Conservation (phyloP, 1,140 invertebrate genomes). For the Bombus turneri region DNA sequence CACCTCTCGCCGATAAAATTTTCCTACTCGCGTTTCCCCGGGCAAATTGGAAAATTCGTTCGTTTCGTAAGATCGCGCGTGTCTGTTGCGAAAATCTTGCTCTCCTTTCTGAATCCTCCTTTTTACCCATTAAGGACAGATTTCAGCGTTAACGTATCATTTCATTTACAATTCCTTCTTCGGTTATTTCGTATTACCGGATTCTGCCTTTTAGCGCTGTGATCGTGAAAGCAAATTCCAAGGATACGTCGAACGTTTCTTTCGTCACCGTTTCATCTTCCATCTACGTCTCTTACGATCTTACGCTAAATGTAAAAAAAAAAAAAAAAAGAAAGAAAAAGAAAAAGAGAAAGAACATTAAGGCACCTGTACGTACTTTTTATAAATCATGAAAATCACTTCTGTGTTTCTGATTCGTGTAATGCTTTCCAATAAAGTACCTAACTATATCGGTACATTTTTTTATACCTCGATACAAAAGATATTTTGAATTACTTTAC, state of each 20-base stretch:
- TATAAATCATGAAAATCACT: too few relatives aligned
- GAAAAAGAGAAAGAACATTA: not conserved
- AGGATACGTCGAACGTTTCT: too few relatives aligned
- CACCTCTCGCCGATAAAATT: not conserved
- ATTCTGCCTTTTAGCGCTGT: not conserved
- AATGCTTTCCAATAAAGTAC: not conserved
- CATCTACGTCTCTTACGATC: too few relatives aligned
- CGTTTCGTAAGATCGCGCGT: not conserved
- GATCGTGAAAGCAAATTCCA: too few relatives aligned
- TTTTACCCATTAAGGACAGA: too few relatives aligned
- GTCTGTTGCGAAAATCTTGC: not conserved
- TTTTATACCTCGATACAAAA: too few relatives aligned
- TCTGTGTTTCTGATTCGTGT: not conserved
- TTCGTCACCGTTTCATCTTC: too few relatives aligned
- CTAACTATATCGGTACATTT: not conserved
- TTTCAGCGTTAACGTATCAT: not conserved
- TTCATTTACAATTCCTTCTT: not conserved
- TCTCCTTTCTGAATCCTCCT: not conserved
- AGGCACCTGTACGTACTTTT: too few relatives aligned
- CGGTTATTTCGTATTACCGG: not conserved
- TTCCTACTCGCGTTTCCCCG: not conserved
- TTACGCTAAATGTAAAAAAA: too few relatives aligned
- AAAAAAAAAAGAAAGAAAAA: too few relatives aligned
- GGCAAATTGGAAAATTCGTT: not conserved
- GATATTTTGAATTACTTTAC: too few relatives aligned